Evolutionary conservation across 1,140 invertebrate genomes (phyloP), one percentile per base, ranked within the genome.

Genomic region (Penaeus vannamei): DNA sequence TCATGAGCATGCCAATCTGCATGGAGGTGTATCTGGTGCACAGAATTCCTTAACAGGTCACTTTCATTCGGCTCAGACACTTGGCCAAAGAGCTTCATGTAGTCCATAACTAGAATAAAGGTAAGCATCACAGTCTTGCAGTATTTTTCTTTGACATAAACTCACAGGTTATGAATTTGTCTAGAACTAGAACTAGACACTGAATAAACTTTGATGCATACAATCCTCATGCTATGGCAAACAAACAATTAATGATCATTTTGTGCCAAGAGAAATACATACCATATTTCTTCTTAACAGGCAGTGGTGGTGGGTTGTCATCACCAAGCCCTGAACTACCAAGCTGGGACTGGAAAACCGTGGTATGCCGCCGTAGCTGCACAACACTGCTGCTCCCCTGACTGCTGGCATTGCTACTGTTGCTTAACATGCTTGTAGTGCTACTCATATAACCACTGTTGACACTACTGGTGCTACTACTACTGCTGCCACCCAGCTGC

Each of bases 261-360:
- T 69, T 64, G 61, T 32, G 20, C 87, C 81, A 89, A 80, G 26
- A 62, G 85, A 92, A 93, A 97, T n/a, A 66, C 29, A 86, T 29
- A 92, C 97, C 98, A 94, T 98, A 96, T 93, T 96, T 96, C 93
- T 97, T 98, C 93, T 98, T 98, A 0, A 96, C 95, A 36, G 97
- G 97, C 88, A 98, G 93, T 79, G 97, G 97, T 69, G 97, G 97
- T 84, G 97, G 97, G 93, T 79, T 64, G 59, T 89, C 87, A 83
- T 77, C 69, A 64, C 59, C 46, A 4, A 36, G 62, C 23, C 32
- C 2, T 26, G 72, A 29, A 20, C 72, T 36, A 42, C 69, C 53
- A 53, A 53, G 53, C 53, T 53, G 53, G 53, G 53, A 53, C 23
- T 81, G 46, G 29, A 81, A 60, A n/a, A 26, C 60, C 20, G 53